Conservation (phyloP, 2,888 invertebrate species). For the Chaitophorus viminalis region DNA sequence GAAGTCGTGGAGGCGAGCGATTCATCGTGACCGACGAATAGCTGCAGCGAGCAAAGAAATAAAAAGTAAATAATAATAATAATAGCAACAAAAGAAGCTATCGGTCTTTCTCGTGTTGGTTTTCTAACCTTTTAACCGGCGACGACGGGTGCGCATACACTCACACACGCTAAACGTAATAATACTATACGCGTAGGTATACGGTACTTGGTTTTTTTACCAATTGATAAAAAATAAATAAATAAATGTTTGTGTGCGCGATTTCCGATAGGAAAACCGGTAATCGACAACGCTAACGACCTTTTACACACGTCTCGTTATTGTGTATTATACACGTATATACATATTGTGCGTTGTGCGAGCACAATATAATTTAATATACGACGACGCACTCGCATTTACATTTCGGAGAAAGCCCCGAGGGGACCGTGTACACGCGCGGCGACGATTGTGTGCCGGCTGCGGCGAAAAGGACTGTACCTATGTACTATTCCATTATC, state of each 20-base stretch:
- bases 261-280: constrained; percentile 53
- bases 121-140: constrained; percentile 35
- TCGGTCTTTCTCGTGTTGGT: constrained; percentile 31
- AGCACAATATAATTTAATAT: no score
- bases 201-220: not conserved
- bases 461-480: not conserved
- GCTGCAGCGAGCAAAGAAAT: not conserved
- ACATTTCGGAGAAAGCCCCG: constrained; percentile 4
- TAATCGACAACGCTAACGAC: constrained; percentile 9
- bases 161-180: no score
- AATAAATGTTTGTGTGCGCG: constrained; percentile 26
- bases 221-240: not conserved
- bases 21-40: not conserved
- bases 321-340: no score
- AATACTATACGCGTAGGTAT: no score
- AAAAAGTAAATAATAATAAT: not conserved
- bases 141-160: not conserved
- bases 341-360: no score
- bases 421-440: not conserved
- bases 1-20: not conserved
- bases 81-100: constrained; percentile 23
- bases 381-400: not conserved
- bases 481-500: no score
- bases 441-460: not conserved
- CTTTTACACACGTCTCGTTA: not conserved